phyloP scores from a whole-genome alignment of 1,140 invertebrate species.

The Phymastichus coffea region DNA sequence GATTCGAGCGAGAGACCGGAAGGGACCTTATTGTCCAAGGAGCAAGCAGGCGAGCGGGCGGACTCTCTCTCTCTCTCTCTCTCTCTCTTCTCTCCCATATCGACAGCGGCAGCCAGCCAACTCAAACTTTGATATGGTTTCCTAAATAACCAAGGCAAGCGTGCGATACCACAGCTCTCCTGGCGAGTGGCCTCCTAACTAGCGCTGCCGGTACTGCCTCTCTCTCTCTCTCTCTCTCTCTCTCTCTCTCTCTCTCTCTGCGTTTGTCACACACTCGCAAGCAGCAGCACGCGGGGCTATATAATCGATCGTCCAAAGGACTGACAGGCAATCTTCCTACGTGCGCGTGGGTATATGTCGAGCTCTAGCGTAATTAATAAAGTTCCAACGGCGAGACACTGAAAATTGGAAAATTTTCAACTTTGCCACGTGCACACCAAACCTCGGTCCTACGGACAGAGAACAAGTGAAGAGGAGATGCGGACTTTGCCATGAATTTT shows the following conservation, averaged over 20 bases:
- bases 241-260: conserved; percentile 26
- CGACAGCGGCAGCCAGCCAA: conserved; percentile 37
- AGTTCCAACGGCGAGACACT: neutral
- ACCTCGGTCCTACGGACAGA: no score
- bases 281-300: neutral
- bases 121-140: conserved; percentile 56
- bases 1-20: conserved; percentile 6
- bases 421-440: neutral
- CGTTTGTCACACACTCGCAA: conserved; percentile 9
- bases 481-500: neutral
- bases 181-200: conserved; percentile 30
- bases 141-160: conserved; percentile 55
- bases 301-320: conserved; percentile 38
- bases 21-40: conserved; percentile 44
- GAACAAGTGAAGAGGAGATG: neutral
- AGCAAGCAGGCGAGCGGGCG: no score
- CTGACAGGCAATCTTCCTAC: conserved; percentile 43
- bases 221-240: conserved; percentile 15
- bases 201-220: no score
- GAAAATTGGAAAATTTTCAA: conserved; percentile 17
- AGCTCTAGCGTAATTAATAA: conserved; percentile 13
- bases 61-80: no score
- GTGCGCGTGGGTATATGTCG: neutral
- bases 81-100: conserved; percentile 30
- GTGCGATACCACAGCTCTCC: conserved; percentile 48